Conservation (phyloP, 2,113 vertebrate genomes). For the Galeopterus variegatus region DNA sequence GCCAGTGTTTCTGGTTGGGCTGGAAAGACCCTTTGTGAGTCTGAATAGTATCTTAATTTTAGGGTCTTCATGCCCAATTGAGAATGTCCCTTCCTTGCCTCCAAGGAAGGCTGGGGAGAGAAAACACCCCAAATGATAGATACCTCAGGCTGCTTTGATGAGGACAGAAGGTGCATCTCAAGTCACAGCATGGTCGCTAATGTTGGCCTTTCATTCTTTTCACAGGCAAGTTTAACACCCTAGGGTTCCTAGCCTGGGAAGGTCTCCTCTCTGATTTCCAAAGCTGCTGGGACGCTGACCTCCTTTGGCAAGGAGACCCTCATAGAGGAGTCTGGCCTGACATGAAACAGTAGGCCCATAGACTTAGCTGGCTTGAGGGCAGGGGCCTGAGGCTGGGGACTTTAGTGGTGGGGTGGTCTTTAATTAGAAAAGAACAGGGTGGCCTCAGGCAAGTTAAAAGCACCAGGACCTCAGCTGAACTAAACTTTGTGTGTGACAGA, state of each 20-base stretch:
- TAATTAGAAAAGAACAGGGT: conserved; percentile 66
- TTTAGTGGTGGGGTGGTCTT: not conserved
- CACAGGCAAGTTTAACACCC: not conserved
- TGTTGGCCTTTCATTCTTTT: conserved; percentile 26
- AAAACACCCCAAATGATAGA: conserved; percentile 45
- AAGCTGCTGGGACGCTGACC: conserved; percentile 8
- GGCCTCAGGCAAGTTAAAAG: conserved; percentile 60
- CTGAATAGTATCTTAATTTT: conserved; percentile 55
- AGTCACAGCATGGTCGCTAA: conserved; percentile 46
- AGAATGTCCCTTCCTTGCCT: conserved; percentile 40
- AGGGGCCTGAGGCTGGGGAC: not conserved
- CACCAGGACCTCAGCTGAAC: conserved; percentile 79
- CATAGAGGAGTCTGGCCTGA: conserved; percentile 43
- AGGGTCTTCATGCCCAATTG: not conserved
- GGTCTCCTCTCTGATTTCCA: not conserved
- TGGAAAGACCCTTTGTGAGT: conserved; percentile 53
- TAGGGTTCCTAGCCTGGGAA: not conserved
- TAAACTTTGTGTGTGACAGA: conserved; percentile 73
- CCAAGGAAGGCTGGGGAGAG: conserved; percentile 42
- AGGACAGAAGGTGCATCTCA: not conserved
- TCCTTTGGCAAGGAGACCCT: conserved; percentile 27
- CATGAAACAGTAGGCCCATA: conserved; percentile 26
- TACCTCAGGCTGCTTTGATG: conserved; percentile 51
- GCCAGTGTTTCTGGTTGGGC: conserved; percentile 8
- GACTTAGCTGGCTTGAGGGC: not conserved